Base-by-base conservation (phyloP, 2,797 vertebrate genomes). In the Amphiprion clarkii region DNA sequence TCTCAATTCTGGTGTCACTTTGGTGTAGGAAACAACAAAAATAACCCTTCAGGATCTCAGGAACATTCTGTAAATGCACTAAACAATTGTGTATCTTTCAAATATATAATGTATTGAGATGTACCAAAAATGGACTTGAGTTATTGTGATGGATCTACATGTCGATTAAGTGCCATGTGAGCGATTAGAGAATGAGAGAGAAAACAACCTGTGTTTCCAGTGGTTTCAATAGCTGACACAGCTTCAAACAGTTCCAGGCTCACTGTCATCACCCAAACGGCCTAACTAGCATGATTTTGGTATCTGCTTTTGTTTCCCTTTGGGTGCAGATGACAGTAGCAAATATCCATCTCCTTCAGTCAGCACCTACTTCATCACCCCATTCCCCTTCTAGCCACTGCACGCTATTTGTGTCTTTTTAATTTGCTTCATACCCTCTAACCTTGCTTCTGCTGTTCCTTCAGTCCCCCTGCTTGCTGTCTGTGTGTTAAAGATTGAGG, bases 391-490 rank as follows among this genome's bases (percentile, higher is more conserved):
- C 65, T 33, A 70, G 59, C 56, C 84, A 86, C 83, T 90, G 91
- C 92, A 93, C 72, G 91, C 78, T 76, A 44, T 82, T 71, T 74
- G 56, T 89, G 67, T 89, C 74, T 80, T 31, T 89, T 85, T 91
- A 64, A 72, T 91, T 92, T 87, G 89, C 82, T 81, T 78, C 80
- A 83, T 83, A 36, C 83, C 76, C 66, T 86, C 79, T 88, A 87
- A 87, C 88, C 87, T 78, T 0, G 88, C 88, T 91, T 90, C 81
- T 85, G 90, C 85, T 81, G 44, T 83, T 84, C 81, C 79, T 82
- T 77, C 76, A 81, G 69, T 81, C 78, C 57, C 79, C 82, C 86
- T 83, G 89, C 91, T 92, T 91, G 89, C 83, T 90, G 77, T 89
- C 76, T 84, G 83, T 89, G 76, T 90, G 89, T 84, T 83, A 74